Conservation (phyloP, 2,888 invertebrate genomes). For the Noctua janthe region DNA sequence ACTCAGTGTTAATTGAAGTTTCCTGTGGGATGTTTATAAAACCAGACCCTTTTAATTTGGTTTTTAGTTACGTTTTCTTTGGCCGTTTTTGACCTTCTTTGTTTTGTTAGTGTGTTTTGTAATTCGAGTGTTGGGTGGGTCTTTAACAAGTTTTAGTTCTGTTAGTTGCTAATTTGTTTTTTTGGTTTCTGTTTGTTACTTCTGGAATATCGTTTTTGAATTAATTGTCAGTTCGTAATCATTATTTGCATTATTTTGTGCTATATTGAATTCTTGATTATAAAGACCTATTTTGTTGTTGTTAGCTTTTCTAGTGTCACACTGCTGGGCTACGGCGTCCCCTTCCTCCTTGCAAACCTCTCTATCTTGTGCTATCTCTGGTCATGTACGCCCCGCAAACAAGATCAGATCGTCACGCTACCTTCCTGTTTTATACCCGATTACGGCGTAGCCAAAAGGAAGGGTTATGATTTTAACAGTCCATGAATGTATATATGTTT, state of each 20-base stretch:
- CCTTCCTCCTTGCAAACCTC: no score
- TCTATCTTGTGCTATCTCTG: no score
- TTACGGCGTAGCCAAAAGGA: no score
- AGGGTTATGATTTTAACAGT: no score
- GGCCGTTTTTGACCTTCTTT: constrained; percentile 46
- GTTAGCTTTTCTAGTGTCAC: no score
- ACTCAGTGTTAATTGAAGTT: constrained; percentile 81
- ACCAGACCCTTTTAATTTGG: constrained; percentile 70
- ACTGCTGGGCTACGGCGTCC: no score
- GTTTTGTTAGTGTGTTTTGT: constrained; percentile 34
- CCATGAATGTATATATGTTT: no score
- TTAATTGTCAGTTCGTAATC: not conserved
- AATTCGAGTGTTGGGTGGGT: constrained; percentile 34
- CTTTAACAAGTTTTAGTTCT: not conserved
- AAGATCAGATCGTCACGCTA: no score
- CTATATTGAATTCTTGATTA: not conserved
- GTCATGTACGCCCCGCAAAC: no score
- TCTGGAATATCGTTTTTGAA: not conserved
- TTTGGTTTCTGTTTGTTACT: not conserved
- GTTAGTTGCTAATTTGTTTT: constrained; percentile 21
- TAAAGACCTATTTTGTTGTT: not conserved
- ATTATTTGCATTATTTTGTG: no score
- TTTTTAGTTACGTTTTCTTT: constrained; percentile 66
- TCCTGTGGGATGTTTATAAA: constrained; percentile 74
- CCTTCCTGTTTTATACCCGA: no score